Evolutionary conservation across 2,113 vertebrate species (phyloP).

Genomic region (Paracanthobrama guichenoti): DNA sequence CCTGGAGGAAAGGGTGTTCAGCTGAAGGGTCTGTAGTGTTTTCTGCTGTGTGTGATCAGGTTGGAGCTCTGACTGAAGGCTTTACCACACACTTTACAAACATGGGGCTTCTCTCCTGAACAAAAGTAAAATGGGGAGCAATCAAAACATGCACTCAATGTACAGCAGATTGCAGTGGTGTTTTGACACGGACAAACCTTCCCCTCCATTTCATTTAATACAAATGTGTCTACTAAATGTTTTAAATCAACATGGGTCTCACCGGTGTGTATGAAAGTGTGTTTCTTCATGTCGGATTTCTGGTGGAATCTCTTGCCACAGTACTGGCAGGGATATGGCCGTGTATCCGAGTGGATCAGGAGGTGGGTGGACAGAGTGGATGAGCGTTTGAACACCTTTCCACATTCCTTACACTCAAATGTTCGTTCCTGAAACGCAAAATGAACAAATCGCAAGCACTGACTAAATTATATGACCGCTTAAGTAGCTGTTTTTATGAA

Average conservation of each 20-base stretch:
- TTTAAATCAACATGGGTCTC: neutral
- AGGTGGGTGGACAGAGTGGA: slow-evolving; percentile 77
- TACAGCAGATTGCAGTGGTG: neutral
- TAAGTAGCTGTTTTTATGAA: no score
- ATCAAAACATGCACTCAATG: neutral
- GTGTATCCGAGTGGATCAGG: slow-evolving; percentile 76
- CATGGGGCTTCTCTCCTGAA: slow-evolving; percentile 76
- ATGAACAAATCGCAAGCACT: neutral
- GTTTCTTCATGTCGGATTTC: slow-evolving; percentile 70
- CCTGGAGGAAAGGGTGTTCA: slow-evolving; percentile 64
- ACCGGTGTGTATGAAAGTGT: slow-evolving; percentile 62
- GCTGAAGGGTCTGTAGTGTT: slow-evolving; percentile 68
- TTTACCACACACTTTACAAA: slow-evolving; percentile 75
- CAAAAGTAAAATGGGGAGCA: neutral
- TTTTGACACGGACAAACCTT: neutral
- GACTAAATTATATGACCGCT: no score
- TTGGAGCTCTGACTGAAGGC: slow-evolving; percentile 80
- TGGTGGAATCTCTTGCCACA: slow-evolving; percentile 78
- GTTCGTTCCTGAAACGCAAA: slow-evolving; percentile 56
- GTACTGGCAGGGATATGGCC: slow-evolving; percentile 76
- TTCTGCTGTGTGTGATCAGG: slow-evolving; percentile 78
- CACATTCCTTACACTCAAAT: slow-evolving; percentile 71
- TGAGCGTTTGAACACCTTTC: slow-evolving; percentile 76
- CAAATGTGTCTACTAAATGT: neutral
- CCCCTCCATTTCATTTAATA: neutral